Evolutionary conservation across 2,797 vertebrate genomes (phyloP).

Genomic region (Harpagifer antarcticus): DNA sequence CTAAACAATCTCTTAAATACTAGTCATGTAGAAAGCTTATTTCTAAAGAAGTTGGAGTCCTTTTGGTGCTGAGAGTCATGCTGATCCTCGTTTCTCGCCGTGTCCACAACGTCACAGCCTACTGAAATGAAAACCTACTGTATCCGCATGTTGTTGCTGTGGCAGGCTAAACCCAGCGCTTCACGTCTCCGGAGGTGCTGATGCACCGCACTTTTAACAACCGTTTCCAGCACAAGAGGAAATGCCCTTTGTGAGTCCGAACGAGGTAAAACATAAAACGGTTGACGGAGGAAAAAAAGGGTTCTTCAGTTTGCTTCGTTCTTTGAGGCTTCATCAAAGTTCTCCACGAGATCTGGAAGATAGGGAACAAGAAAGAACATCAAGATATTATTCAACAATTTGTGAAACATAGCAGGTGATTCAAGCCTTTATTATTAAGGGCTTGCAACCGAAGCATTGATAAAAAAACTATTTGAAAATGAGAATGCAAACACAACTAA

Average conservation of each 20-base stretch:
- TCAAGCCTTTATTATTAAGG: neutral
- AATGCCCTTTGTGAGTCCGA: slow-evolving; percentile 65
- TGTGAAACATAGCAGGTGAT: neutral
- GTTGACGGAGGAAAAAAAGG: slow-evolving; percentile 13
- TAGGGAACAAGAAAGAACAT: slow-evolving; percentile 8
- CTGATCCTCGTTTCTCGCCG: slow-evolving; percentile 20
- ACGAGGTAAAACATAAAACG: slow-evolving; percentile 50
- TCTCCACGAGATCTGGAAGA: slow-evolving; percentile 97
- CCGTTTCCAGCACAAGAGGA: slow-evolving; percentile 58
- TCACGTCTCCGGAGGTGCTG: slow-evolving; percentile 47
- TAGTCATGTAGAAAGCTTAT: slow-evolving; percentile 59
- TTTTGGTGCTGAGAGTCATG: slow-evolving; percentile 44
- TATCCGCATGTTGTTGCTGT: slow-evolving; percentile 31
- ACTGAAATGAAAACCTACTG: slow-evolving; percentile 51
- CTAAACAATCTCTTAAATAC: slow-evolving; percentile 80
- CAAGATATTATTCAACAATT: neutral
- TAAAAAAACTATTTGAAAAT: slow-evolving; percentile 3
- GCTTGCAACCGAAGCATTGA: neutral
- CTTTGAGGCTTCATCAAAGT: slow-evolving; percentile 99
- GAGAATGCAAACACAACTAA: neutral
- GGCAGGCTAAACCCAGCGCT: slow-evolving; percentile 45
- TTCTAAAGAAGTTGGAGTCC: slow-evolving; percentile 60
- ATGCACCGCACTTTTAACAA: slow-evolving; percentile 62
- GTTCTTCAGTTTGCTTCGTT: slow-evolving; percentile 95
- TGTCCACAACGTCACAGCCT: slow-evolving; percentile 34